phyloP scores from a whole-genome alignment of 2,888 invertebrate species.

The Leptopilina drosophilae region DNA sequence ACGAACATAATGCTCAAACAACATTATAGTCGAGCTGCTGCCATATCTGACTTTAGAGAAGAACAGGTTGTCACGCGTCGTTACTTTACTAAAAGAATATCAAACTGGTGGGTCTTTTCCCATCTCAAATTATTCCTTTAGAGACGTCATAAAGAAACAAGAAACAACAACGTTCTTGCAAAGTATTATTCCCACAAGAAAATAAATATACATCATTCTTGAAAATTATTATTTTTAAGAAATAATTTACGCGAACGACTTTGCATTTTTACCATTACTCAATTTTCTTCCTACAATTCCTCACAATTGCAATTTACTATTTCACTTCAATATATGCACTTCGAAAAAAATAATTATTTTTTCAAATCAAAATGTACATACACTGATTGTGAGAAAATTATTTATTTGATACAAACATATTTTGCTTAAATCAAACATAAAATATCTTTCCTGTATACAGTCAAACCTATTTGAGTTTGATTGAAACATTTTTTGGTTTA shows the following conservation, averaged over 20 bases:
- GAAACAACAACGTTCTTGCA: not conserved
- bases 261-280: constrained; percentile 11
- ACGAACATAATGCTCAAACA: constrained; percentile 1
- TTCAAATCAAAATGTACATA: too few species aligned
- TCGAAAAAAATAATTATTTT: too few species aligned
- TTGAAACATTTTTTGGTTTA: too few species aligned
- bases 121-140: not conserved
- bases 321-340: too few species aligned
- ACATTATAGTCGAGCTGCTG: not conserved
- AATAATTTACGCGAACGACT: constrained; percentile 13
- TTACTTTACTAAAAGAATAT: not conserved
- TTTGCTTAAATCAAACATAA: too few species aligned
- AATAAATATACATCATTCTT: not conserved
- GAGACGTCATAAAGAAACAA: not conserved
- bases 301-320: not conserved
- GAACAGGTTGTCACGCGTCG: constrained; percentile 25
- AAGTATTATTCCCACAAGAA: not conserved
- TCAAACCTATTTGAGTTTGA: too few species aligned
- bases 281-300: not conserved
- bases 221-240: not conserved
- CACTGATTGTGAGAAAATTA: too few species aligned
- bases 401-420: too few species aligned
- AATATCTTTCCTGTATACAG: too few species aligned
- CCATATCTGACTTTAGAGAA: constrained; percentile 14
- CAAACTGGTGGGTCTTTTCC: not conserved